Evolutionary conservation across 1,140 invertebrate species (phyloP), one percentile per base, ranked within the genome.

Genomic region (Solenopsis fugax): DNA sequence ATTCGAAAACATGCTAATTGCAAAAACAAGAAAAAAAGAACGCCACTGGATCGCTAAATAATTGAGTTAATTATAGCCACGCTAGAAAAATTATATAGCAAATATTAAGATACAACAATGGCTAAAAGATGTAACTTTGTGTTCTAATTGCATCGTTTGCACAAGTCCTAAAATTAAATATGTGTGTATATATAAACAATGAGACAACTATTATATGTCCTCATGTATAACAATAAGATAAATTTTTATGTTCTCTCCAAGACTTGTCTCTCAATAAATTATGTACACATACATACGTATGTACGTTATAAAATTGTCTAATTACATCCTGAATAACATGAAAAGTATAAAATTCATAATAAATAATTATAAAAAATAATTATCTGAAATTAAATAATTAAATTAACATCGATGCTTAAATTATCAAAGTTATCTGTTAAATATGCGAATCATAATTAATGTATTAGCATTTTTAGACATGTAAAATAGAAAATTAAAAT

Each of bases 61-160:
- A 69, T 13, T 50, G 21, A 64, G 7, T 69, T 56, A 84, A 84
- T 60, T 75, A 45, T 84, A 62, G 2, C 56, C 58, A 84, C n/a
- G 54, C 29, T 73, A 73, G 41, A 62, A 73, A 60, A 73, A 84
- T 60, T 5, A 73, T 72, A 18, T n/a, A 29, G 45, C 21, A 54
- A 82, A 34, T 73, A 60, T 58, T 45, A 18, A 4, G 13, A 84
- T 73, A 37, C 54, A 84, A 84, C 52, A 82, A 45, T 82, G 4
- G 45, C 56, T 73, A 82, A 67, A 67, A 67, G 41, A 82, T n/a
- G 6, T 41, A 58, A 81, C 45, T 71, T 52, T 48, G 16, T 10
- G 4, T 29, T 81, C 37, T 71, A 81, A 84, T 48, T 60, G 24
- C 21, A 72, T 58, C 4, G 13, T 82, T 58, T 58, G 37, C 41